A percentile compares a stretch with the other conserved stretches of the same genome.
These are phyloP conservation scores for Drosophila setosimentum DNA, from an alignment of 2,888 invertebrate species.

Conservation along the genomic window DNA sequence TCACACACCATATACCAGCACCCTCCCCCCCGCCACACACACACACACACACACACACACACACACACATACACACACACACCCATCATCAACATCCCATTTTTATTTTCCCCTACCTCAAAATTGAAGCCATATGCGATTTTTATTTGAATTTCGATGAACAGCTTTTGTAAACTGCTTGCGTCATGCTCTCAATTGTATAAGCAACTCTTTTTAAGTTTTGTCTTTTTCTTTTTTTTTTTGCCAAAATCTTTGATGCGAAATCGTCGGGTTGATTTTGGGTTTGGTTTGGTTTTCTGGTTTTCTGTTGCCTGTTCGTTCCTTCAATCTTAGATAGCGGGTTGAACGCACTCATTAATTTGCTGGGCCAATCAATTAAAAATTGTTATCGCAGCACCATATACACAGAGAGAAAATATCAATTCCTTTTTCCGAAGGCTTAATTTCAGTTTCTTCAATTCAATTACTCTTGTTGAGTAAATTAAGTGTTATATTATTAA, in stretches of 20 bases:
- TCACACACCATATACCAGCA: neutral
- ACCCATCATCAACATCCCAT: neutral
- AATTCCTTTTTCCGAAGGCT: neutral
- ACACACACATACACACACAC: too few relatives aligned
- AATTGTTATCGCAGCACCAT: constrained; percentile 23
- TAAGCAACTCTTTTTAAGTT: constrained; percentile 37
- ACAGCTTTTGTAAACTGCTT: constrained; percentile 32
- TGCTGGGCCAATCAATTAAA: constrained; percentile 47
- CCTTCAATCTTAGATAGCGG: constrained; percentile 26
- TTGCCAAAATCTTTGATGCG: constrained; percentile 10
- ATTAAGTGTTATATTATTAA: too few relatives aligned
- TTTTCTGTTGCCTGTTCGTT: constrained; percentile 11
- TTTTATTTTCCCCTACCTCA: neutral
- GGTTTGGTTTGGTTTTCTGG: constrained; percentile 5
- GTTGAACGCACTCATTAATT: constrained; percentile 52
- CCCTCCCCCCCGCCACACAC: neutral
- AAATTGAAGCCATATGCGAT: constrained; percentile 52
- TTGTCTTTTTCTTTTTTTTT: too few relatives aligned
- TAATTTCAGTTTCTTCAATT: neutral
- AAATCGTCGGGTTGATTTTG: neutral
- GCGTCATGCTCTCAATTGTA: constrained; percentile 63
- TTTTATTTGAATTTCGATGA: constrained; percentile 26
- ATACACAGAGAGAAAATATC: constrained; percentile 5
- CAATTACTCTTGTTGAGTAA: too few relatives aligned
- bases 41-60: too few relatives aligned